Evolutionary conservation across 2,797 vertebrate genomes (phyloP).

Genomic region (Ctenosaura bakeri): DNA sequence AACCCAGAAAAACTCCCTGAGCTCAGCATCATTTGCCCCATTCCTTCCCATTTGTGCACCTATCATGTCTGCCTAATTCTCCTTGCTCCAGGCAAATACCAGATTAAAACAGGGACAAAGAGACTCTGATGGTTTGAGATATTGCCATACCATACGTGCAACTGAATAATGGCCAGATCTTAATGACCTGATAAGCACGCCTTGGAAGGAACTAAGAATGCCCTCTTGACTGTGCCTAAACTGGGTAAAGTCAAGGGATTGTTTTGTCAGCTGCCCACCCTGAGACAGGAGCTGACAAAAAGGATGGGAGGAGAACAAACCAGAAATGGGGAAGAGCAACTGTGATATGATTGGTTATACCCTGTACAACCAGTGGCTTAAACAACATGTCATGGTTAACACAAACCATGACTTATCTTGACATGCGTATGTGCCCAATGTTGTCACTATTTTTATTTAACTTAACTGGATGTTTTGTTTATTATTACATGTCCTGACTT

Average conservation of each 20-base stretch:
- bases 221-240: neutral
- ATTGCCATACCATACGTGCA: neutral
- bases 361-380: no score
- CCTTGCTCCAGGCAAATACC: neutral
- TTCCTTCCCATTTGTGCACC: slow-evolving; percentile 22
- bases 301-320: no score
- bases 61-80: neutral
- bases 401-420: no score
- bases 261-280: no score
- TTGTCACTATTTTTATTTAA: neutral
- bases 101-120: neutral
- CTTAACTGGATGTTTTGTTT: neutral
- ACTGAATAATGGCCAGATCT: neutral
- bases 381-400: no score
- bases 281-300: no score
- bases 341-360: no score
- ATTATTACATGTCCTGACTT: neutral
- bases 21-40: neutral
- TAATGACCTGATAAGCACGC: neutral
- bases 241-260: neutral
- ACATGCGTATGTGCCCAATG: neutral
- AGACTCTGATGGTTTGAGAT: neutral
- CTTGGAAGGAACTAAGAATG: neutral
- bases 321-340: no score
- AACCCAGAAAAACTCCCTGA: neutral